Evolutionary conservation across 2,113 vertebrate species (phyloP).

Genomic region (Toxotes jaculatrix): DNA sequence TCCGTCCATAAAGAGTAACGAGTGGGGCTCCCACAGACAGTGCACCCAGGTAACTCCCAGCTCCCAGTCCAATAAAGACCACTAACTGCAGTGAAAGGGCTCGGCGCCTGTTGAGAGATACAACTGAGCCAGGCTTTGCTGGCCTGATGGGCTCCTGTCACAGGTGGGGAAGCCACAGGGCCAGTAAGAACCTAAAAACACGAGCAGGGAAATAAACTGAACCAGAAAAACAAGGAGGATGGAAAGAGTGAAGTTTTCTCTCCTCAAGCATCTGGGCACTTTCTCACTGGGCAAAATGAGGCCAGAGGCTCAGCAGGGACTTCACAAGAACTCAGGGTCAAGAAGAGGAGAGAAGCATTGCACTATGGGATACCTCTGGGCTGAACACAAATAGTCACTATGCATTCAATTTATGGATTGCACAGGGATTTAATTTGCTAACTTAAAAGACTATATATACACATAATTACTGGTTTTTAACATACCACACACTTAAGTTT

Average conservation of each 20-base stretch:
- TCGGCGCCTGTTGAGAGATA: not conserved
- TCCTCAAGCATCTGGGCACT: constrained; percentile 23
- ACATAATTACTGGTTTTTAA: constrained; percentile 61
- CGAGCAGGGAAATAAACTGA: constrained; percentile 26
- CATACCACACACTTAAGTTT: constrained; percentile 44
- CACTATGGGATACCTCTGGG: constrained; percentile 30
- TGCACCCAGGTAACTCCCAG: constrained; percentile 57
- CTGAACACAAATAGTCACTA: constrained; percentile 39
- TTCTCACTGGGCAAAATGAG: constrained; percentile 37
- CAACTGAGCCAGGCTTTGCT: constrained; percentile 11
- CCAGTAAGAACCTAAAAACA: constrained; percentile 9
- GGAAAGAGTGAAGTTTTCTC: constrained; percentile 56
- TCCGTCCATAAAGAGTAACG: constrained; percentile 70
- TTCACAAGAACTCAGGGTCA: constrained; percentile 27
- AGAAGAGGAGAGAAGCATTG: constrained; percentile 18
- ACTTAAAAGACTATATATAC: constrained; percentile 61
- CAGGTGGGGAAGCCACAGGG: constrained; percentile 18
- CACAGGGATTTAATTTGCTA: constrained; percentile 39
- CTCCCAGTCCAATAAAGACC: constrained; percentile 44
- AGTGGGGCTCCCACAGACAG: constrained; percentile 48
- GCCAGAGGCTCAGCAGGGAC: constrained; percentile 33
- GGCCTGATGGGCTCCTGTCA: constrained; percentile 29
- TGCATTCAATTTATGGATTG: constrained; percentile 18
- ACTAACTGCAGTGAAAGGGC: constrained; percentile 19
- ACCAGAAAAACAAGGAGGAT: constrained; percentile 26